Evolutionary conservation across 1,140 invertebrate genomes (phyloP).

Genomic region (Drosophila chauvacae): DNA sequence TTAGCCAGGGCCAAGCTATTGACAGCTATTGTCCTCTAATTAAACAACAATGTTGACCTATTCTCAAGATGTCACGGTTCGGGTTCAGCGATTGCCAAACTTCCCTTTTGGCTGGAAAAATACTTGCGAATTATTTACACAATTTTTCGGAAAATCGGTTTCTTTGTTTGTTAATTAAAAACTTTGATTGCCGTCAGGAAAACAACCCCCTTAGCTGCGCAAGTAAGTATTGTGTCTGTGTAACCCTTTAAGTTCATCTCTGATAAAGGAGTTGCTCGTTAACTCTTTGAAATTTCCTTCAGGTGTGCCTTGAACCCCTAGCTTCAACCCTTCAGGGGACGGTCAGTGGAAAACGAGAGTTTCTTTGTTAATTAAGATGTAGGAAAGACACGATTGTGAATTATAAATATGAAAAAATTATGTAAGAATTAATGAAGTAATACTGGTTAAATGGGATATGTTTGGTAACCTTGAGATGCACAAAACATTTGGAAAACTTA

Average conservation of each 20-base stretch:
- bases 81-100: slow-evolving; percentile 49
- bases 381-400: not conserved
- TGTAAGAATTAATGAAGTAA: not conserved
- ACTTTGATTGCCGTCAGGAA: slow-evolving; percentile 37
- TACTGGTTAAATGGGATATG: not conserved
- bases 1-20: slow-evolving; percentile 42
- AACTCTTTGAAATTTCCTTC: slow-evolving; percentile 40
- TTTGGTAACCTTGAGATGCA: not conserved
- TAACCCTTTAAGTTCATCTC: slow-evolving; percentile 41
- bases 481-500: not conserved
- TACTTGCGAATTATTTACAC: slow-evolving; percentile 24
- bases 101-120: slow-evolving; percentile 46
- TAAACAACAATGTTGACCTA: slow-evolving; percentile 81
- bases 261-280: slow-evolving; percentile 22
- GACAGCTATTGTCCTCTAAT: slow-evolving; percentile 80
- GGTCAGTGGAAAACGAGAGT: slow-evolving; percentile 3
- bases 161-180: slow-evolving; percentile 78
- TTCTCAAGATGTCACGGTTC: slow-evolving; percentile 68
- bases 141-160: slow-evolving; percentile 37
- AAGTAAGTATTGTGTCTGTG: not conserved
- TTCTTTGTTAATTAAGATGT: slow-evolving; percentile 6
- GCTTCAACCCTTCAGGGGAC: slow-evolving; percentile 21
- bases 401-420: not conserved
- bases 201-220: slow-evolving; percentile 22
- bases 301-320: slow-evolving; percentile 18